These are phyloP conservation scores for Champsocephalus gunnari DNA, from an alignment of 2,797 vertebrate species.

Conservation along the genomic window DNA sequence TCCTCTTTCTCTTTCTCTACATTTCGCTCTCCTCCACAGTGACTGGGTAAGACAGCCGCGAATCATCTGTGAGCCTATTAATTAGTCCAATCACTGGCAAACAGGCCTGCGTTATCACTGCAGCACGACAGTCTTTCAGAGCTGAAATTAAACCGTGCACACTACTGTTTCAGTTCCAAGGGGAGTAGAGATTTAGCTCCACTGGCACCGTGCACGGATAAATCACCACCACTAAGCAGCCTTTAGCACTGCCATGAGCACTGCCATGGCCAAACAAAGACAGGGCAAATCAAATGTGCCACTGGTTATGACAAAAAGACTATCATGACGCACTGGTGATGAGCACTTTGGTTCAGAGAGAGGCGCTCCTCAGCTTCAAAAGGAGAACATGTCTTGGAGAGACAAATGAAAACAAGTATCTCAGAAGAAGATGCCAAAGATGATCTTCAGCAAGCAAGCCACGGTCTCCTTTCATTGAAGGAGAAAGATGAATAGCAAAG, in stretches of 20 bases:
- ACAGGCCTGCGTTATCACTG: slow-evolving; percentile 75
- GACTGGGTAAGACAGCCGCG: slow-evolving; percentile 61
- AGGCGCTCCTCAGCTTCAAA: slow-evolving; percentile 51
- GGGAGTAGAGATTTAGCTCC: slow-evolving; percentile 78
- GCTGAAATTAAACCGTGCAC: slow-evolving; percentile 82
- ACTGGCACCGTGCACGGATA: slow-evolving; percentile 76
- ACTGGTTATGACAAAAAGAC: slow-evolving; percentile 68
- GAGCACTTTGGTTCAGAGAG: slow-evolving; percentile 69
- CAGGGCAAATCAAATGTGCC: slow-evolving; percentile 67
- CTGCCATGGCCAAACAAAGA: slow-evolving; percentile 29
- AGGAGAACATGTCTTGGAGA: slow-evolving; percentile 43
- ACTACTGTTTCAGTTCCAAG: slow-evolving; percentile 75
- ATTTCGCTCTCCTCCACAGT: slow-evolving; percentile 42
- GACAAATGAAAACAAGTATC: slow-evolving; percentile 43
- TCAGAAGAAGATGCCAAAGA: slow-evolving; percentile 41
- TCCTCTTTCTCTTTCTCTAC: no score
- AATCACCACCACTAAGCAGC: slow-evolving; percentile 79
- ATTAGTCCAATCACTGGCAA: slow-evolving; percentile 82
- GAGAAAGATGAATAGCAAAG: slow-evolving; percentile 57
- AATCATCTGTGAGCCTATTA: slow-evolving; percentile 81
- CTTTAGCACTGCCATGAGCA: slow-evolving; percentile 54
- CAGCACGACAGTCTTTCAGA: slow-evolving; percentile 77
- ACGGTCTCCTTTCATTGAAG: slow-evolving; percentile 61
- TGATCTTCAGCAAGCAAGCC: slow-evolving; percentile 36
- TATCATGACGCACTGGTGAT: slow-evolving; percentile 68